Evolutionary conservation across 2,113 vertebrate genomes (phyloP).

Genomic region (Megaceryle torquata): DNA sequence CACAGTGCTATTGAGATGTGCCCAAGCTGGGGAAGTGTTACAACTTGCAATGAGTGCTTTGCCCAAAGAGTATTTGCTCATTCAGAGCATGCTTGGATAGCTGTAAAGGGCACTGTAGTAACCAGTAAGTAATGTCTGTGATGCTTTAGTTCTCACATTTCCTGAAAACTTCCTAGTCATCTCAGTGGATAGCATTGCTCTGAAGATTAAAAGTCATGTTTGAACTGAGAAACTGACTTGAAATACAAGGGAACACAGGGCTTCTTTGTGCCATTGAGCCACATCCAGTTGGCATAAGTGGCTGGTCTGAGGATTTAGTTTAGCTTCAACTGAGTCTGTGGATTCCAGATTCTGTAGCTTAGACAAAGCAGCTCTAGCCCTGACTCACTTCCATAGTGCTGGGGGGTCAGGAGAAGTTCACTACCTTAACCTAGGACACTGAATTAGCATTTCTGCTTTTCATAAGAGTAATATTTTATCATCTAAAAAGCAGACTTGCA

Average conservation of each 20-base stretch:
- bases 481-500: background rate
- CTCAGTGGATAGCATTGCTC: background rate
- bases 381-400: conserved; percentile 56
- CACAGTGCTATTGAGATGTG: background rate
- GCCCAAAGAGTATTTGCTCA: background rate
- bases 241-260: background rate
- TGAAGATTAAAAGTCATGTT: background rate
- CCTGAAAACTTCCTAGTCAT: background rate
- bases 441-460: conserved; percentile 18
- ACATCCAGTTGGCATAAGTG: conserved; percentile 50
- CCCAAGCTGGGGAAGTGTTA: background rate
- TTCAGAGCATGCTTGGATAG: background rate
- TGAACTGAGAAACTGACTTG: background rate
- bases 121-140: background rate
- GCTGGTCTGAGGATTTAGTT: conserved; percentile 53
- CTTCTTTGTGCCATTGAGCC: conserved; percentile 11
- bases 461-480: background rate
- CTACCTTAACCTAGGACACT: background rate
- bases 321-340: conserved; percentile 30
- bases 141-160: background rate
- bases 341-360: conserved; percentile 64
- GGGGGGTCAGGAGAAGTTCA: conserved; percentile 55
- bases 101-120: background rate
- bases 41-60: background rate
- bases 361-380: conserved; percentile 63